A percentile compares a stretch with the other conserved stretches of the same genome.
Evolutionary conservation across 2,113 vertebrate species (phyloP).

Genomic region (Chaenocephalus aceratus): DNA sequence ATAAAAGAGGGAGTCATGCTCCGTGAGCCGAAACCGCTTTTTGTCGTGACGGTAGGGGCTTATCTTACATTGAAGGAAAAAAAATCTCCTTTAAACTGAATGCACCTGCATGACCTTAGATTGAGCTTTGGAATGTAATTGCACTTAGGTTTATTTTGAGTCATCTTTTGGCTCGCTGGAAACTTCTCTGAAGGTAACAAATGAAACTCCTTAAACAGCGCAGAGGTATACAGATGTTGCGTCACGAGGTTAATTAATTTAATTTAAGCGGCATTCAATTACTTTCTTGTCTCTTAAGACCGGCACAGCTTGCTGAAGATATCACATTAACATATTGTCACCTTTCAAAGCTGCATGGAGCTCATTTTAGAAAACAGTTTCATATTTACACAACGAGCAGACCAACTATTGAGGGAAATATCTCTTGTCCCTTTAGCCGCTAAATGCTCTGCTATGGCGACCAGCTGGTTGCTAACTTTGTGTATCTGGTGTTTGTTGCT

Average conservation of each 20-base stretch:
- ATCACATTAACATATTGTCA: neutral
- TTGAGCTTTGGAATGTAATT: neutral
- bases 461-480: neutral
- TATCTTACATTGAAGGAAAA: conserved; percentile 11
- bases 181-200: too few relatives aligned
- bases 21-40: conserved; percentile 35
- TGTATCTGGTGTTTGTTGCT: too few relatives aligned
- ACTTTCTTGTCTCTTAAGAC: neutral
- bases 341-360: too few relatives aligned
- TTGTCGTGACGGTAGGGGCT: conserved; percentile 26
- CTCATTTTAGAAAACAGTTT: too few relatives aligned
- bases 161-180: neutral
- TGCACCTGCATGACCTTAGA: neutral
- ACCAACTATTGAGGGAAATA: neutral
- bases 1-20: conserved; percentile 47
- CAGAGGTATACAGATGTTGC: neutral
- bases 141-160: neutral
- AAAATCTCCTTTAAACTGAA: neutral
- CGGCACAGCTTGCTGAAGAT: neutral
- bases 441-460: neutral
- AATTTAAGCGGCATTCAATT: neutral
- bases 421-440: neutral
- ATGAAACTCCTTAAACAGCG: too few relatives aligned
- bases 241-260: neutral
- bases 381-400: neutral